A percentile compares a stretch with the other conserved stretches of the same genome.
Conservation (phyloP, 2,888 invertebrate genomes). For the Ectemnius continuus region DNA sequence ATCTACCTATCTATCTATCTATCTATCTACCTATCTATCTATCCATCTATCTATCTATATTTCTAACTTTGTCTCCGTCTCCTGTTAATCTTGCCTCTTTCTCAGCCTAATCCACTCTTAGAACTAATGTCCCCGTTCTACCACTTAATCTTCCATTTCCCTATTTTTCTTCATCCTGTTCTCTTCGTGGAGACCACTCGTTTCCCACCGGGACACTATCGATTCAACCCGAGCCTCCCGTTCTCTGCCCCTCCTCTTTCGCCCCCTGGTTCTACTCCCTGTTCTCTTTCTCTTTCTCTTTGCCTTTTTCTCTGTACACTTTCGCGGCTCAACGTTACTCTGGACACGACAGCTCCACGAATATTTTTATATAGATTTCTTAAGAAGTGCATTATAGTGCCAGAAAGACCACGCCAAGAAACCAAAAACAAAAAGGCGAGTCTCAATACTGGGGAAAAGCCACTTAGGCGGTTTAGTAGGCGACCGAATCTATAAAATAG, state of each 20-base stretch:
- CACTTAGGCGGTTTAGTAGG: conserved; percentile 44
- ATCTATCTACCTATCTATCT: conserved; percentile 29
- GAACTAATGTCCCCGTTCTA: no score
- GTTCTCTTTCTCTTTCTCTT: no score
- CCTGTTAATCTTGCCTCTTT: not conserved
- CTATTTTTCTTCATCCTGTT: no score
- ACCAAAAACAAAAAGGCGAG: conserved; percentile 40
- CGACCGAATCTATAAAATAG: conserved; percentile 61
- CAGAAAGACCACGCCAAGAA: conserved; percentile 70
- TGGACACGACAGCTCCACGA: conserved; percentile 71
- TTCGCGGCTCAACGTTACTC: conserved; percentile 66
- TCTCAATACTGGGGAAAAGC: conserved; percentile 52
- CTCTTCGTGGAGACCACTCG: no score
- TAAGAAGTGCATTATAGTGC: conserved; percentile 75
- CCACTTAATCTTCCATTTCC: no score
- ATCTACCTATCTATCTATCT: conserved; percentile 33
- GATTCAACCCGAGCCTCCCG: not conserved
- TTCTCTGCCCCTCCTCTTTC: conserved; percentile 23
- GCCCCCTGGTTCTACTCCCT: no score
- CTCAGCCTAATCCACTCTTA: not conserved
- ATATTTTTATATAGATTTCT: conserved; percentile 77
- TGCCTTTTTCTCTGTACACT: not conserved
- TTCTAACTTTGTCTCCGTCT: not conserved
- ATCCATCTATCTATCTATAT: conserved; percentile 9
- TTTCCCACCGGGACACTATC: not conserved